Conservation (phyloP, 1,140 invertebrate species). For the Colletes latitarsis region DNA sequence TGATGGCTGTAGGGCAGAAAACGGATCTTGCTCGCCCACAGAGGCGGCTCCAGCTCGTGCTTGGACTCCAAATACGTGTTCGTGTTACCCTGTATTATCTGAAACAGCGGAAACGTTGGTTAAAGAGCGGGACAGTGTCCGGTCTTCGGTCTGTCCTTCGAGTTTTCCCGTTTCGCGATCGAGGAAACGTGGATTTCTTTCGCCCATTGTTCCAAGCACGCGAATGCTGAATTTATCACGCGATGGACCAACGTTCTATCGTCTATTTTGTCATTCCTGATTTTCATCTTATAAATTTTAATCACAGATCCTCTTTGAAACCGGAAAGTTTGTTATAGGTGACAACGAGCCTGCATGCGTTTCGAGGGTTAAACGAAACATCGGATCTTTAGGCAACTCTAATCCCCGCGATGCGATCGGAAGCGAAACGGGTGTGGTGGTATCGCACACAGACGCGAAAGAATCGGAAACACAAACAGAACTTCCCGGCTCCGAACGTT, state of each 20-base stretch:
- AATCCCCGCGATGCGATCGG: no score
- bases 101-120: conserved; percentile 72
- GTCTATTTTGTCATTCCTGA: no score
- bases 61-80: conserved; percentile 93
- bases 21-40: conserved; percentile 88
- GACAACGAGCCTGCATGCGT: no score
- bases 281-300: no score
- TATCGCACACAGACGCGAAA: not conserved
- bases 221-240: no score
- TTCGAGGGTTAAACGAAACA: no score
- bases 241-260: no score
- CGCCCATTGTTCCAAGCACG: no score
- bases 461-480: not conserved
- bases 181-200: conserved; percentile 25
- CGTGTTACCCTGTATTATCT: conserved; percentile 93
- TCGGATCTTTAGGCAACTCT: no score
- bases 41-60: conserved; percentile 87
- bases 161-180: not conserved
- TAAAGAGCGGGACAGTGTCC: conserved; percentile 51
- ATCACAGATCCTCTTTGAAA: no score
- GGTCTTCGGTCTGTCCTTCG: conserved; percentile 44
- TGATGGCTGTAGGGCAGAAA: conserved; percentile 89
- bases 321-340: no score
- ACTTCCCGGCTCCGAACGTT: not conserved
- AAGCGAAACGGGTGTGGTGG: no score